Evolutionary conservation across 2,113 vertebrate species (phyloP), one percentile per base, ranked within the genome.

Genomic region (Nibea coibor): DNA sequence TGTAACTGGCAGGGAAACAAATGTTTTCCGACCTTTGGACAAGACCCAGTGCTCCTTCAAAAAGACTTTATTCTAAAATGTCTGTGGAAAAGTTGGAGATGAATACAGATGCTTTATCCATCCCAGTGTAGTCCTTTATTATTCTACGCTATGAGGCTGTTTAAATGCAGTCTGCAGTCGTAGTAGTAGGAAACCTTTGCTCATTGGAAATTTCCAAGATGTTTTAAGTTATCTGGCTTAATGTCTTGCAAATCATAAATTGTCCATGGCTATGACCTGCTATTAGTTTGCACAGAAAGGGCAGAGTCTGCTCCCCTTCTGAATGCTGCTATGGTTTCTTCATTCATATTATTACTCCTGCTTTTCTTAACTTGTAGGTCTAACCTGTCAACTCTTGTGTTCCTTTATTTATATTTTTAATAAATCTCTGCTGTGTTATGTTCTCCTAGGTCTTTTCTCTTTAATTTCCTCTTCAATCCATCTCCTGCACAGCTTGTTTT

Each of bases 401-500:
- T 20, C 22, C 3, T 54, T 35, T 5, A 31, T 16, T 35, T 45
- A 35, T 11, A 26, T 59, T 45, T 17, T 58, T 17, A 6, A 22
- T 31, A 2, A 57, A 28, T 28, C n/a, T 50, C 45, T 10, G 35
- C 20, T 56, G 62, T 20, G 8, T 62, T 4, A 19, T 35, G 39
- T 64, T 61, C 4, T 45, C 16, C 3, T 31, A 45, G 14, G 12
- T 78, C 31, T 48, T 24, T 39, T 39, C 50, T 73, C 35, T 69
- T 62, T 68, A 22, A 50, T 47, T 71, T 62, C 56, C 17, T 53
- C 22, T 43, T 61, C 16, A 31, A 26, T 54, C 53, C 70, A 75
- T 57, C 26, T 50, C 69, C 17, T 54, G 62, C 54, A 59, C 22
- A 77, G 75, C 59, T 80, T 24, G 48, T 85, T 86, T 86, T 72